Conservation (phyloP, 1,140 invertebrate species). For the Pemphigus obesinymphae region DNA sequence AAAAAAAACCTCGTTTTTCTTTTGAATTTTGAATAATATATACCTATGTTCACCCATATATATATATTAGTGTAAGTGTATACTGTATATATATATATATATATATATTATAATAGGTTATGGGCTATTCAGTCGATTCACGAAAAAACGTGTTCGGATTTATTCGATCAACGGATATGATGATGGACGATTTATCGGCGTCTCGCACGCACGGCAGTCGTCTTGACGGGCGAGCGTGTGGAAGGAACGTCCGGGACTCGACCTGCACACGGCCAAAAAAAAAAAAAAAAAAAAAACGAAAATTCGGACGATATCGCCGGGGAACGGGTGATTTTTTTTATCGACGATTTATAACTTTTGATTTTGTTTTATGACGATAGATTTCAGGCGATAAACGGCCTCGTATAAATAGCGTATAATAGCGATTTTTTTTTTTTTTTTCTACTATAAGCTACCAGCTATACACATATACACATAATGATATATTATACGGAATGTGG, state of each 20-base stretch:
- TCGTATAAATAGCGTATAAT: too few relatives aligned
- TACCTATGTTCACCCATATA: too few relatives aligned
- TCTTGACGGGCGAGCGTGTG: too few relatives aligned
- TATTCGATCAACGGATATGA: background rate
- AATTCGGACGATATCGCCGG: background rate
- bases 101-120: background rate
- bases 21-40: too few relatives aligned
- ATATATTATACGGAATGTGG: background rate
- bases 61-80: too few relatives aligned
- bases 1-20: too few relatives aligned
- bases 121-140: background rate
- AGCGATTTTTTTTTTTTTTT: background rate
- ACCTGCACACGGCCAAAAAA: too few relatives aligned
- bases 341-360: constrained; percentile 1
- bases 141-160: background rate
- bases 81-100: too few relatives aligned
- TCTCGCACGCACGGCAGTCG: background rate
- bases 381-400: background rate
- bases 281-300: background rate
- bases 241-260: too few relatives aligned
- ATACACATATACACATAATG: background rate
- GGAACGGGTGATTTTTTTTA: background rate
- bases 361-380: background rate
- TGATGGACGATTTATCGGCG: background rate
- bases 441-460: background rate